Evolutionary conservation across 2,888 invertebrate species (phyloP).

Genomic region (Limenitis camilla): DNA sequence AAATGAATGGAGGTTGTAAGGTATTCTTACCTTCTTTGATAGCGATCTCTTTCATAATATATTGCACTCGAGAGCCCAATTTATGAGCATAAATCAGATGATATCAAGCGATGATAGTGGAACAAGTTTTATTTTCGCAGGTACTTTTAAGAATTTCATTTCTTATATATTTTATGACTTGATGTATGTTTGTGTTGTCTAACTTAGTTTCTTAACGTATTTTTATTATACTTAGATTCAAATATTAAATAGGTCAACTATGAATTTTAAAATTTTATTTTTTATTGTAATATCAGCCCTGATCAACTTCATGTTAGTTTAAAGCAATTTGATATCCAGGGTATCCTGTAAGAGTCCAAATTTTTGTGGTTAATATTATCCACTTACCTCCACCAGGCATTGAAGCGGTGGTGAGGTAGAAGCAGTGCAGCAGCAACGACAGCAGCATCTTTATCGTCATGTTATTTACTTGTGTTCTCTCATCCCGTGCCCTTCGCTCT

Average conservation of each 20-base stretch:
- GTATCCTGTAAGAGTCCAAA: not conserved
- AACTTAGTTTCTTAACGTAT: too few species aligned
- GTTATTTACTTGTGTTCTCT: constrained; percentile 27
- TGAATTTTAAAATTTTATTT: too few species aligned
- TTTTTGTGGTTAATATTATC: not conserved
- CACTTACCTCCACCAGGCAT: constrained; percentile 57
- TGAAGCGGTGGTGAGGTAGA: constrained; percentile 61
- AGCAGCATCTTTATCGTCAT: constrained; percentile 58
- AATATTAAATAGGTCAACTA: too few species aligned
- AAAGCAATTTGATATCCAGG: not conserved
- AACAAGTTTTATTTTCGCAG: too few species aligned
- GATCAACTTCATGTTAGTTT: too few species aligned
- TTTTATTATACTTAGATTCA: too few species aligned
- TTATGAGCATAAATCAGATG: constrained; percentile 2
- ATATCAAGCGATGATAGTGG: too few species aligned
- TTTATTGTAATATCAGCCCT: too few species aligned
- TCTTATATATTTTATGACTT: too few species aligned
- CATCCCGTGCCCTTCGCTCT: constrained; percentile 25
- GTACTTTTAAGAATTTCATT: too few species aligned
- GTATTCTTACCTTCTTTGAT: constrained; percentile 4
- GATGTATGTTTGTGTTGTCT: too few species aligned
- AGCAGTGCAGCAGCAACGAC: constrained; percentile 55
- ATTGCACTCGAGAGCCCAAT: constrained; percentile 19
- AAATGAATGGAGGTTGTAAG: constrained; percentile 30
- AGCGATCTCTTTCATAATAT: constrained; percentile 12